A percentile compares a stretch with the other conserved stretches of the same genome.
Evolutionary conservation across 1,140 invertebrate species (phyloP).

Genomic region (Triops longicaudatus): DNA sequence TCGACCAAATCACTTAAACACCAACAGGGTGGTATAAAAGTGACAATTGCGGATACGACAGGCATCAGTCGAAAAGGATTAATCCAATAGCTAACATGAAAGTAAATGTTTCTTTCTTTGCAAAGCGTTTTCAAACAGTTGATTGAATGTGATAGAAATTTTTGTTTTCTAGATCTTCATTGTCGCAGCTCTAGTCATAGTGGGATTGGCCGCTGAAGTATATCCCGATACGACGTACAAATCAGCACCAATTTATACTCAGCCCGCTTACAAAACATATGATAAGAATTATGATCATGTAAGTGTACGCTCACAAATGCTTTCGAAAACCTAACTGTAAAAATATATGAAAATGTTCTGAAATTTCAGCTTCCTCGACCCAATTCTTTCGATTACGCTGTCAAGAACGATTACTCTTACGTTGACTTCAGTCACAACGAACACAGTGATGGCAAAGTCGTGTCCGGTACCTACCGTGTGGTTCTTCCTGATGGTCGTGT

Average conservation of each 20-base stretch:
- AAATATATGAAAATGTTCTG: neutral
- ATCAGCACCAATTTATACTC: neutral
- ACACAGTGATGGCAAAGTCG: conserved; percentile 29
- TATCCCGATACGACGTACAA: neutral
- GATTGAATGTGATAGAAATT: neutral
- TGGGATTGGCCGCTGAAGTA: conserved; percentile 3
- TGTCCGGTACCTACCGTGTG: conserved; percentile 30
- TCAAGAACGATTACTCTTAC: conserved; percentile 30
- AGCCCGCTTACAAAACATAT: neutral
- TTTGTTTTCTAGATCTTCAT: conserved; percentile 2
- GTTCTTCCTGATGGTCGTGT: conserved; percentile 31
- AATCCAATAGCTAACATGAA: neutral
- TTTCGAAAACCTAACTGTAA: too few relatives aligned
- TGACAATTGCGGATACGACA: neutral
- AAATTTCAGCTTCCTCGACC: conserved; percentile 23
- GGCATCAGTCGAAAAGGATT: neutral
- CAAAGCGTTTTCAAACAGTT: too few relatives aligned
- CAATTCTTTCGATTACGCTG: conserved; percentile 30
- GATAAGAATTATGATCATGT: neutral
- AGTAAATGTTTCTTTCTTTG: neutral
- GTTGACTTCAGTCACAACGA: conserved; percentile 31
- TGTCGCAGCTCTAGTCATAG: neutral
- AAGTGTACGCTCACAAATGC: neutral
- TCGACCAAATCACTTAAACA: neutral
- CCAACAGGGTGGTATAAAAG: neutral